These are phyloP conservation scores for Grammomys surdaster DNA, from an alignment of 2,113 vertebrate genomes.

Conservation along the genomic window DNA sequence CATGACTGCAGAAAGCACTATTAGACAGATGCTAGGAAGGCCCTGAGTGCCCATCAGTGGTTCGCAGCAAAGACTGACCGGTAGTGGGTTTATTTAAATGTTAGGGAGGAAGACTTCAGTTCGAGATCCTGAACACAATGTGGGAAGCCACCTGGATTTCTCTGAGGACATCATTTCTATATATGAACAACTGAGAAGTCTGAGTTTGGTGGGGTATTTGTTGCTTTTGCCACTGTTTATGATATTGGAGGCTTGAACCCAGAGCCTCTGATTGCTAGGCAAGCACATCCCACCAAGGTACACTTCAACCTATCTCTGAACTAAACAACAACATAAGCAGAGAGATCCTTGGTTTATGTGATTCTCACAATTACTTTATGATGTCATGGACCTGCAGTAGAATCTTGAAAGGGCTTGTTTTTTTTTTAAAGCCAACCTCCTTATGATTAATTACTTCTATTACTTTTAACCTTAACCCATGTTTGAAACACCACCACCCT, in stretches of 20 bases:
- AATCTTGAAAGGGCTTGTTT: neutral
- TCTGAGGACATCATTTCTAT: neutral
- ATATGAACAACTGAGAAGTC: neutral
- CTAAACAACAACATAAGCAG: neutral
- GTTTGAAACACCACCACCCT: neutral
- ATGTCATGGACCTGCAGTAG: neutral
- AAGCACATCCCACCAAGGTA: neutral
- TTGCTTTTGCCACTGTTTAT: neutral
- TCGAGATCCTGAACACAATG: neutral
- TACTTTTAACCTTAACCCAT: constrained; percentile 21
- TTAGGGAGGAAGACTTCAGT: neutral
- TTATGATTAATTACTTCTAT: constrained; percentile 47
- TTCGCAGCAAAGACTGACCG: neutral
- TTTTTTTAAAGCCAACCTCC: neutral
- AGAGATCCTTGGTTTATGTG: neutral
- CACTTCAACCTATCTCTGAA: neutral
- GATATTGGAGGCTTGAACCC: neutral
- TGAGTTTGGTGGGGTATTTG: neutral
- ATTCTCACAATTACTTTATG: constrained; percentile 39
- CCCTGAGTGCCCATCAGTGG: neutral
- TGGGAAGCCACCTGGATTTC: neutral
- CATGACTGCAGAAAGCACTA: neutral
- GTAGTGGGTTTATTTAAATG: neutral
- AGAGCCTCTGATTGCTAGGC: neutral
- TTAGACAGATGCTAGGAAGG: neutral